phyloP scores from a whole-genome alignment of 2,797 vertebrate genomes.

The Remorina albescens region DNA sequence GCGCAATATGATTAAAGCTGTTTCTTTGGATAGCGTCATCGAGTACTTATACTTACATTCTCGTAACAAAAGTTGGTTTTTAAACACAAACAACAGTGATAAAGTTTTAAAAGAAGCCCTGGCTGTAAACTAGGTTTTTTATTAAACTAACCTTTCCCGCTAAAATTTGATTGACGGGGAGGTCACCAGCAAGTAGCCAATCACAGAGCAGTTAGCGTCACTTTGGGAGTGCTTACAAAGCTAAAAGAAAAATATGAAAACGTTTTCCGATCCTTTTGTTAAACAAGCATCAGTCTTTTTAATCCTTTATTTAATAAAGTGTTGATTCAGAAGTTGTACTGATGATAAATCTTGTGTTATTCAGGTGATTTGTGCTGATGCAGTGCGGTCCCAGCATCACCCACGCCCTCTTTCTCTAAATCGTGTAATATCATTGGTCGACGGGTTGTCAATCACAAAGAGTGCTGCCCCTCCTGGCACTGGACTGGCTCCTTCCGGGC shows the following conservation, averaged over 20 bases:
- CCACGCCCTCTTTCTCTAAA: neutral
- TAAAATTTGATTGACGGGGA: slow-evolving; percentile 24
- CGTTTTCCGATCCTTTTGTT: neutral
- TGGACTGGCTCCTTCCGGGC: slow-evolving; percentile 23
- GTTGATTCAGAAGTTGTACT: neutral
- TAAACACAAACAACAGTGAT: neutral
- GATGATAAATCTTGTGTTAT: neutral
- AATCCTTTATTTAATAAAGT: neutral
- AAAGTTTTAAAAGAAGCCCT: neutral
- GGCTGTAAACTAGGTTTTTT: neutral
- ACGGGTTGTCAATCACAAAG: slow-evolving; percentile 57
- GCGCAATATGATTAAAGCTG: neutral
- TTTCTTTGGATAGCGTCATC: neutral
- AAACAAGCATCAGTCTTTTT: fast-evolving
- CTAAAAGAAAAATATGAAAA: neutral
- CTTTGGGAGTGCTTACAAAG: fast-evolving
- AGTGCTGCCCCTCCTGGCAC: fast-evolving
- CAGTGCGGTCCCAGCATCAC: slow-evolving; percentile 39
- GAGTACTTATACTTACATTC: too few relatives aligned
- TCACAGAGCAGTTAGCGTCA: slow-evolving; percentile 17
- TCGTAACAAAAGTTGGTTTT: too few relatives aligned
- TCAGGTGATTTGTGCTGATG: slow-evolving; percentile 50
- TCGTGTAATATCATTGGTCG: slow-evolving; percentile 52
- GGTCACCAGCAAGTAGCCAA: slow-evolving; percentile 37
- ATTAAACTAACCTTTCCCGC: slow-evolving; percentile 20